Conservation (phyloP, 2,797 vertebrate genomes). For the Scarus forsteni region DNA sequence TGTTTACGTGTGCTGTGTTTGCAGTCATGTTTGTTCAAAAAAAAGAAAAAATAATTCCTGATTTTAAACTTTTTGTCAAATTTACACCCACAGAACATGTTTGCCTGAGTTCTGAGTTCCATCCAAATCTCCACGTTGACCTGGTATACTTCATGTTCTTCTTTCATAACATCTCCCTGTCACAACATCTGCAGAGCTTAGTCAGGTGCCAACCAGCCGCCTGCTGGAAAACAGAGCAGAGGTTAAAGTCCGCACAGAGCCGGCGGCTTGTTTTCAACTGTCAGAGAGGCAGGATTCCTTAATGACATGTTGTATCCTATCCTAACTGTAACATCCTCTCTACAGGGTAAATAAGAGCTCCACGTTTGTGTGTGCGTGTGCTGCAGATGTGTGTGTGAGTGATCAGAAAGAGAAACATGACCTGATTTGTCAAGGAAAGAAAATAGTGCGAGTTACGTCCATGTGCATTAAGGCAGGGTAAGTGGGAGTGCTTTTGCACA, state of each 20-base stretch:
- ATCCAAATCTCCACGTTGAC: neutral
- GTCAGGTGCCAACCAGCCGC: conserved; percentile 43
- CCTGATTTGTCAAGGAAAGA: conserved; percentile 51
- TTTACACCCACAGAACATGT: neutral
- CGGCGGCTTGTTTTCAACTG: conserved; percentile 78
- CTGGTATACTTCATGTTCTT: conserved; percentile 11
- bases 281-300: conserved; percentile 78
- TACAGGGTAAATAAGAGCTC: conserved; percentile 80
- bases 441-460: conserved; percentile 36
- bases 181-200: conserved; percentile 52
- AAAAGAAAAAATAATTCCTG: conserved; percentile 11
- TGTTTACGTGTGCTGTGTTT: conserved; percentile 40
- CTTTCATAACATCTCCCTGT: conserved; percentile 47
- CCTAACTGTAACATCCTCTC: conserved; percentile 82
- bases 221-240: conserved; percentile 43
- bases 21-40: conserved; percentile 20
- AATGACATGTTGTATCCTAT: conserved; percentile 82
- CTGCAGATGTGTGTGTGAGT: conserved; percentile 31
- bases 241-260: conserved; percentile 51
- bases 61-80: conserved; percentile 7
- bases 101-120: neutral
- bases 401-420: conserved; percentile 66
- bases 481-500: conserved; percentile 24
- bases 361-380: conserved; percentile 25
- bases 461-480: conserved; percentile 20